Percentiles rank a stretch among this genome's conserved stretches.
Conservation (phyloP, 2,113 vertebrate genomes). For the Rhabdornis inornatus region DNA sequence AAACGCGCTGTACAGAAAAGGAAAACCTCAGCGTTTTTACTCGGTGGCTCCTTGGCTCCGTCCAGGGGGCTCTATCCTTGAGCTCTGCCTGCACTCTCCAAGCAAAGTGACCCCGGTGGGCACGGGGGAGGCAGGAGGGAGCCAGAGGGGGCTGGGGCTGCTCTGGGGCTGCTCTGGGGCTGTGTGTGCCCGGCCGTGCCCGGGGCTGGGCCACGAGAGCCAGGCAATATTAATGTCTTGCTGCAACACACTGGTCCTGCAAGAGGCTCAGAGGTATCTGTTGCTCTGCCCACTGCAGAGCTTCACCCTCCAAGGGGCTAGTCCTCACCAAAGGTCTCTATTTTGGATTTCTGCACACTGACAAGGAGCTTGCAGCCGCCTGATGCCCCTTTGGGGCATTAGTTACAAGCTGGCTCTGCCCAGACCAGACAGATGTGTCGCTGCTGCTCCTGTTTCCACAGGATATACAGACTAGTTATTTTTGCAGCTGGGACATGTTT, state of each 20-base stretch:
- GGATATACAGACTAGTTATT: constrained; percentile 3
- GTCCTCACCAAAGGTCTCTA: not conserved
- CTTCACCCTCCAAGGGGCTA: not conserved
- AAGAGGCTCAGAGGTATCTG: not conserved
- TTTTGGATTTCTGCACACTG: not conserved
- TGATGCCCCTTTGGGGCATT: constrained; percentile 24
- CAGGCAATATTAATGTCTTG: not conserved
- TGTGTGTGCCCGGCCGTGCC: accelerated
- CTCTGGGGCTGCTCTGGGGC: not conserved
- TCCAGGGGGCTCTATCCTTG: constrained; percentile 64
- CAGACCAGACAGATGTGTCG: constrained; percentile 41
- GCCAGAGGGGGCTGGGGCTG: not conserved
- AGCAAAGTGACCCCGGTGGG: constrained; percentile 55
- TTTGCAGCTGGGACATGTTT: constrained; percentile 52
- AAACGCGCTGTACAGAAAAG: constrained; percentile 92
- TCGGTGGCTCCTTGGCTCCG: constrained; percentile 61
- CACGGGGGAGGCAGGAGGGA: not conserved
- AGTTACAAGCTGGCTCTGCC: not conserved
- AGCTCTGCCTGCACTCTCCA: constrained; percentile 24
- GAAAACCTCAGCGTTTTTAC: constrained; percentile 94
- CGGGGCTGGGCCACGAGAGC: not conserved
- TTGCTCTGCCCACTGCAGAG: not conserved
- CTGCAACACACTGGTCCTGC: not conserved
- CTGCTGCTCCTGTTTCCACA: constrained; percentile 45
- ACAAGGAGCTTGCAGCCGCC: not conserved